A percentile compares a stretch with the other conserved stretches of the same genome.
phyloP scores from a whole-genome alignment of 2,797 vertebrate species.

The Lepilemur septentrionalis region DNA sequence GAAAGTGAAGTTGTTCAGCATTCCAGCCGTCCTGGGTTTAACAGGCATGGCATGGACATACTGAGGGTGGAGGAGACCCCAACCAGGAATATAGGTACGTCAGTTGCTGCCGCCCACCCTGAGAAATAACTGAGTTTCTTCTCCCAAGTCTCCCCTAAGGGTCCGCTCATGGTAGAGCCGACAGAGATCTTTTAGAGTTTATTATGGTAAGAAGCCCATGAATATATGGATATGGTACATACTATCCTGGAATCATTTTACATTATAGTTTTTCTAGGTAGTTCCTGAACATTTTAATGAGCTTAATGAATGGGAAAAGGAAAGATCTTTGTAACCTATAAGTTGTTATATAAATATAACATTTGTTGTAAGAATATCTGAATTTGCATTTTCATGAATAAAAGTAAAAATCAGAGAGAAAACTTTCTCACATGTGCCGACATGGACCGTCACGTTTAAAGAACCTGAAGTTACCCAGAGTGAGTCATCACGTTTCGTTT shows the following conservation, averaged over 20 bases:
- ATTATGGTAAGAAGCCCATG: slow-evolving; percentile 1
- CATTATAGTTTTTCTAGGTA: slow-evolving; percentile 21
- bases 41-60: background rate
- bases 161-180: background rate
- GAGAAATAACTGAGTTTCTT: slow-evolving; percentile 53
- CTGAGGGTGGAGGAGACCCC: background rate
- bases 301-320: slow-evolving; percentile 43
- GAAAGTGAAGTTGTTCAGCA: slow-evolving; percentile 39
- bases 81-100: background rate
- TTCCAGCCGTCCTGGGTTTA: background rate
- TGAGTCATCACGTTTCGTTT: slow-evolving; percentile 65
- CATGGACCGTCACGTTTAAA: slow-evolving; percentile 47
- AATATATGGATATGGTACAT: background rate
- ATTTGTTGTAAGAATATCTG: slow-evolving; percentile 26
- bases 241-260: background rate
- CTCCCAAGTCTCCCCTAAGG: background rate
- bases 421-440: slow-evolving; percentile 30
- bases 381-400: slow-evolving; percentile 49
- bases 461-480: slow-evolving; percentile 60
- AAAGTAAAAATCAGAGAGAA: slow-evolving; percentile 64
- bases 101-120: background rate
- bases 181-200: slow-evolving; percentile 39
- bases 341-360: slow-evolving; percentile 56
- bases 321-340: slow-evolving; percentile 41
- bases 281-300: slow-evolving; percentile 51